Base-by-base conservation (phyloP, 37 sponge, comb jelly and placozoan species). In the Theonella swinhoei region DNA sequence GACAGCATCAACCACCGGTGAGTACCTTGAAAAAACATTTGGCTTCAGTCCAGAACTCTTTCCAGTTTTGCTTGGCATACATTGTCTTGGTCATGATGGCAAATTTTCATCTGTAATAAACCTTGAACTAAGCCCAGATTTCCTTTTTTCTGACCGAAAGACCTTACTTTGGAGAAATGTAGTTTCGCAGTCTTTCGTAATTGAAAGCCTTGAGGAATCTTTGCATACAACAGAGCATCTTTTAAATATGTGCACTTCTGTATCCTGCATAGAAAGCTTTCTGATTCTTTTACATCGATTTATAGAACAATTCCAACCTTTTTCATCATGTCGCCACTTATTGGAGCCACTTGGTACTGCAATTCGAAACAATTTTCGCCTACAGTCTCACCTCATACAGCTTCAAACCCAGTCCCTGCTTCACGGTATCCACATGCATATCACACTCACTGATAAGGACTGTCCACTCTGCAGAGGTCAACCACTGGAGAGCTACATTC, bases 61-160 rank as follows among this genome's bases (percentile, higher is more conserved):
- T 1, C 83, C 83, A 26, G 40, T 77, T 20, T n/a, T 88, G 3
- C 76, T 72, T 70, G 89, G 83, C 19, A 68, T 82, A 11, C 77
- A 77, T 29, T 88, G 89, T 42, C 23, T 82, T 62, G 81, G 81
- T 39, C 78, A 82, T 60, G 89, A 88, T 36, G 83, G 83, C 43
- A 1, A 24, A 17, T 47, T 17, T 47, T 47, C 54, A 47, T 14
- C 54, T 17, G 54, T 14, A 17, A 14, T 47, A 47, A 47, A 47
- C 54, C 54, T 17, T 47, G 54, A 47, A 17, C 54, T 14, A 47
- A 47, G 14, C 14, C 54, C 54, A 47, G 14, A 47, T 47, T 14
- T 47, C 14, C 11, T 47, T 47, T 14, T 17, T 17, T 47, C 14
- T 17, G 14, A 17, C 7, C 7, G 54, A 47, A 47, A 7, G 14